Evolutionary conservation across 2,797 vertebrate species (phyloP).

Genomic region (Spheniscus humboldti): DNA sequence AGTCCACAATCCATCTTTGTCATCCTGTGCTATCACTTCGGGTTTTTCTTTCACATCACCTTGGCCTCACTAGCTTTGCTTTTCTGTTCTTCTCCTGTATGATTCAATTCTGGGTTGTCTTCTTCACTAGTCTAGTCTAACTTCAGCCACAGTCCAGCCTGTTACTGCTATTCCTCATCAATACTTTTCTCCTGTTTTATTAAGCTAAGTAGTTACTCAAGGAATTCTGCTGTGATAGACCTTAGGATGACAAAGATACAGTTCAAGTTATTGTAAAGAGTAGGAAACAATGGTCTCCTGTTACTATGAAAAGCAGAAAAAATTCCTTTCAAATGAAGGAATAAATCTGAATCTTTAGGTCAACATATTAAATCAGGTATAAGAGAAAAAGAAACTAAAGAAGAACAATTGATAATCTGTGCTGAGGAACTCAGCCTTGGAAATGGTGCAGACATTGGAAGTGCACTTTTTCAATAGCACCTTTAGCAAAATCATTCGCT

Average conservation of each 20-base stretch:
- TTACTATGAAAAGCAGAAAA: neutral
- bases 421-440: neutral
- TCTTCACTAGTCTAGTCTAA: neutral
- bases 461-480: neutral
- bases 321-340: neutral
- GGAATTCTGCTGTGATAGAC: neutral
- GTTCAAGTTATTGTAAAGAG: neutral
- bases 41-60: neutral
- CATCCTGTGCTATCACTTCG: neutral
- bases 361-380: neutral
- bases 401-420: neutral
- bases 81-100: neutral
- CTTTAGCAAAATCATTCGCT: neutral
- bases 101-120: neutral
- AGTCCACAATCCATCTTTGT: neutral
- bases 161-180: neutral
- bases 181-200: neutral
- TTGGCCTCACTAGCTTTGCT: neutral
- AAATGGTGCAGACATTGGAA: neutral
- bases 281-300: neutral
- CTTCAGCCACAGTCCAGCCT: neutral
- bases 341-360: neutral
- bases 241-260: neutral
- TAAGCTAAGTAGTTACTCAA: neutral
- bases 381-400: neutral